Evolutionary conservation across 2,888 invertebrate species (phyloP).

Genomic region (Nowickia ferox): DNA sequence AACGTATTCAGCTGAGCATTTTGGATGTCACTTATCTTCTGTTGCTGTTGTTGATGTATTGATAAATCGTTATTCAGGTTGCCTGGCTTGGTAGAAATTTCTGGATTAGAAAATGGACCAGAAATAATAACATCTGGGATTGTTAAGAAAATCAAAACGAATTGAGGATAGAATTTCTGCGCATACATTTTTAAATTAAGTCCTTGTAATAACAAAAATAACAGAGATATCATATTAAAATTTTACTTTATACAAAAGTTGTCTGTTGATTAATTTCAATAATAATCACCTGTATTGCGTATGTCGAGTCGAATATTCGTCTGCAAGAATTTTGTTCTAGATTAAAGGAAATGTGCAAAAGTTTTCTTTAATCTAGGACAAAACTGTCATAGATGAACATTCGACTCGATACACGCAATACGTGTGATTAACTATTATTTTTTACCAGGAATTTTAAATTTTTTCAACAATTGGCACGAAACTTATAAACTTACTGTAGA

Average conservation of each 20-base stretch:
- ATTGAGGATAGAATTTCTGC: neutral
- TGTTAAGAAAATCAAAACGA: constrained; percentile 44
- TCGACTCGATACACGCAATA: no score
- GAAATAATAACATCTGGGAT: neutral
- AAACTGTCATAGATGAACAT: no score
- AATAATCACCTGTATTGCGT: no score
- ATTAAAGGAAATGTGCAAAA: no score
- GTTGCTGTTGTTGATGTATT: constrained; percentile 54
- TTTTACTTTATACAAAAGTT: neutral
- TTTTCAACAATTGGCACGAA: no score
- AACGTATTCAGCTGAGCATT: constrained; percentile 80
- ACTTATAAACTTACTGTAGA: no score
- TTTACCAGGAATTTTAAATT: no score
- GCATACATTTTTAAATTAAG: constrained; percentile 41
- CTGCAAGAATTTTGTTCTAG: no score
- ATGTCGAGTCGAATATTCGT: no score
- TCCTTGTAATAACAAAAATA: constrained; percentile 23
- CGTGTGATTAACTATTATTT: no score
- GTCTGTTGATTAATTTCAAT: neutral
- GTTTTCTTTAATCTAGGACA: no score
- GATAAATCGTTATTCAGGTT: constrained; percentile 73
- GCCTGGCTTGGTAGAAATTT: constrained; percentile 76
- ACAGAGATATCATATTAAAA: constrained; percentile 23
- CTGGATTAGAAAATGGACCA: constrained; percentile 78
- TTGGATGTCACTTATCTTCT: constrained; percentile 69